Base-by-base conservation (phyloP, 1,140 invertebrate species). In the Ceratosolen solmsi region DNA sequence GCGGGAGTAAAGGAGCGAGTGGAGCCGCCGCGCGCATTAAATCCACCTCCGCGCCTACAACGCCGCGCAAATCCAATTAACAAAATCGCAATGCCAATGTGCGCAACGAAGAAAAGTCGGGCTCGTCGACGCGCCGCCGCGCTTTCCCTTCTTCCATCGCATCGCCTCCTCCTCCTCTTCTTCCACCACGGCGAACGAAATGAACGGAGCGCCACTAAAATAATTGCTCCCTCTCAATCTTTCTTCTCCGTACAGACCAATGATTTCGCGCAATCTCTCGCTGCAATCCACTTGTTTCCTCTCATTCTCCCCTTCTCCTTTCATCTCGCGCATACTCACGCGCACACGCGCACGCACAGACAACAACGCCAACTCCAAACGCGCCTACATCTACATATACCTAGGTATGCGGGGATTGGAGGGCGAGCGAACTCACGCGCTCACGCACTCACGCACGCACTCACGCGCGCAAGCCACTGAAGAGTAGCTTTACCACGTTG, bases 201-300 rank as follows among this genome's bases (percentile, higher is more conserved):
- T 22, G 80, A 75, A 58, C 65, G 63, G 54, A 74, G 74, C 75
- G 75, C 75, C 70, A 56, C 51, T 82, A 51, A 72, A 82, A 78
- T 82, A 82, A 82, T 82, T 82, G 81, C 82, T 80, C 75, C 70
- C 70, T 72, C 65, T 60, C 56, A 56, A 54, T 56, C 80, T 56
- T 54, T 58, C 54, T 60, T 54, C 63, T 71, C n/a, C 17, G 80
- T 33, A 71, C 79, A 54, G 72, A 63, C 81, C 74, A 82, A 82
- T 78, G 81, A 76, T 82, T 82, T 77, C 65, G 74, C 63, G 80
- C 73, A 81, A 81, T 81, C 80, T 81, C 80, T 81, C 63, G 22
- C 30, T 56, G 63, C 80, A 76, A 87, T 87, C 86, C 85, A 85
- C 84, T 86, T 86, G 83, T 85, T 84, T 85, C 80, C 79, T 83